Percentiles rank a stretch among this genome's conserved stretches.
phyloP scores from a whole-genome alignment of 1,140 invertebrate species.

The Plectrocnemia conspersa region DNA sequence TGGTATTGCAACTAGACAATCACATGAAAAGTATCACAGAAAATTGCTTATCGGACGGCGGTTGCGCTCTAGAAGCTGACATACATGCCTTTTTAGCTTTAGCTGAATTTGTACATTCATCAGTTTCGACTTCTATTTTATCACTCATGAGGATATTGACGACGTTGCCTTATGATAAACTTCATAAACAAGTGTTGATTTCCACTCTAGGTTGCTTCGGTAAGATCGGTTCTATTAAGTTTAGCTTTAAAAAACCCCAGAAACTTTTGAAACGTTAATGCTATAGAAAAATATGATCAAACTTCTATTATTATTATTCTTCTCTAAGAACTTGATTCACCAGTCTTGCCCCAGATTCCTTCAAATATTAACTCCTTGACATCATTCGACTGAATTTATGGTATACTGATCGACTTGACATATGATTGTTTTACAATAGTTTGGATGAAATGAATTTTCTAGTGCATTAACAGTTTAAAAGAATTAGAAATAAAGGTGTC shows the following conservation, averaged over 20 bases:
- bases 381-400: no score
- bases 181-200: conserved; percentile 57
- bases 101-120: conserved; percentile 65
- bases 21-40: conserved; percentile 43
- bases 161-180: conserved; percentile 59
- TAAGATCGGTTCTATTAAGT: conserved; percentile 38
- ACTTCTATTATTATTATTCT: conserved; percentile 4
- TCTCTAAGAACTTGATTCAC: no score
- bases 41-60: conserved; percentile 43
- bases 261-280: conserved; percentile 1
- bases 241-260: not conserved
- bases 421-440: no score
- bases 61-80: conserved; percentile 70
- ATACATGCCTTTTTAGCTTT: conserved; percentile 79
- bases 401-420: no score
- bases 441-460: no score
- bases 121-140: conserved; percentile 60
- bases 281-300: no score
- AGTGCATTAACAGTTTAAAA: no score
- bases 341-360: no score
- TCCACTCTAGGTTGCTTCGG: conserved; percentile 70
- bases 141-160: conserved; percentile 64
- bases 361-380: no score
- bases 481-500: no score
- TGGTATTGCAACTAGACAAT: conserved; percentile 53